Percentiles rank a stretch among this genome's conserved stretches.
Conservation (phyloP, 2,797 vertebrate species). For the Phoeniculus purpureus region DNA sequence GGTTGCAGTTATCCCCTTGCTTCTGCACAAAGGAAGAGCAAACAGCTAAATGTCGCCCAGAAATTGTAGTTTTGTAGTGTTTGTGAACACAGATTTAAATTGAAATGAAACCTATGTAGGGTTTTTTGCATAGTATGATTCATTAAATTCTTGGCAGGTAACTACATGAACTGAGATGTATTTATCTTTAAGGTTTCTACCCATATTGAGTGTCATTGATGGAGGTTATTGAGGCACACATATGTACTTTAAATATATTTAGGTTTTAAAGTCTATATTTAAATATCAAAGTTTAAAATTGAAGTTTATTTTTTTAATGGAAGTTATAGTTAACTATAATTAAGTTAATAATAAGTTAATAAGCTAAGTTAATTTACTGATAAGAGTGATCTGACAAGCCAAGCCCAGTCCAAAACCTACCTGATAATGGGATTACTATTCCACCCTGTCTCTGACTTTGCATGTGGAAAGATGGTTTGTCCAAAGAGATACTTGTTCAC, state of each 20-base stretch:
- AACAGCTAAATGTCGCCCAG: neutral
- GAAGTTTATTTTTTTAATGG: neutral
- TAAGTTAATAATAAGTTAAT: neutral
- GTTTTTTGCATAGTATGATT: neutral
- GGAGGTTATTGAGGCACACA: neutral
- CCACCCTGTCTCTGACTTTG: neutral
- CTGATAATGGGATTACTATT: neutral
- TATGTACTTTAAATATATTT: neutral
- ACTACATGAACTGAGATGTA: neutral
- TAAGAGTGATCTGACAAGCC: neutral
- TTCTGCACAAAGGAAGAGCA: neutral
- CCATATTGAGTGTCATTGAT: neutral
- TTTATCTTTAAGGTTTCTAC: neutral
- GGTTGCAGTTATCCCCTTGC: neutral
- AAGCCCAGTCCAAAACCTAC: neutral
- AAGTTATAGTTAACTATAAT: neutral
- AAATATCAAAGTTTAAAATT: neutral
- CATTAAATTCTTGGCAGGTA: neutral
- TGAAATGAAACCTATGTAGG: neutral
- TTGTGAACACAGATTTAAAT: neutral
- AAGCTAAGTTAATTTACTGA: neutral
- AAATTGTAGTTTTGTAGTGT: neutral
- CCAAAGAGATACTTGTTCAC: neutral
- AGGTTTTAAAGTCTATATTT: neutral
- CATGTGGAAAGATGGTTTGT: neutral